Conservation (phyloP, 2,888 invertebrate species). For the Leptopilina drosophilae region DNA sequence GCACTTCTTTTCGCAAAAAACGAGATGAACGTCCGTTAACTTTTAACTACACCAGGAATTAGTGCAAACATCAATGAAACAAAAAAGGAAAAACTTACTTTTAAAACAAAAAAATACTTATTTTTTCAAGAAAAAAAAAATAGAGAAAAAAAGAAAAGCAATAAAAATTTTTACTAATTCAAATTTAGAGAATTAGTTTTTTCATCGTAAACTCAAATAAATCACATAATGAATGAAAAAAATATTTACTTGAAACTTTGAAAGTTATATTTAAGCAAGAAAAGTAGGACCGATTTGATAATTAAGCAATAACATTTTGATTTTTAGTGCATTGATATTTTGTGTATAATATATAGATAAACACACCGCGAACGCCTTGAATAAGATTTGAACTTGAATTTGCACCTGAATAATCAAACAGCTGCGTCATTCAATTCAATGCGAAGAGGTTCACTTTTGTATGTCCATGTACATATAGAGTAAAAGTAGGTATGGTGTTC, state of each 20-base stretch:
- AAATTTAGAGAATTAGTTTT: too few species aligned
- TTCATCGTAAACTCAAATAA: too few species aligned
- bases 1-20: background rate
- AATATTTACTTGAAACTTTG: too few species aligned
- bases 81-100: too few species aligned
- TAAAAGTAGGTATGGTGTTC: constrained; percentile 40
- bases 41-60: background rate
- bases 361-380: background rate
- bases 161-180: too few species aligned
- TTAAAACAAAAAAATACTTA: too few species aligned
- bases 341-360: background rate
- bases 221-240: too few species aligned
- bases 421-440: constrained; percentile 35
- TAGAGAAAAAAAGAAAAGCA: too few species aligned
- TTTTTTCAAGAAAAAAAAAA: too few species aligned
- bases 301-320: background rate
- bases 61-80: too few species aligned
- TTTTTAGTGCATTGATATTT: background rate
- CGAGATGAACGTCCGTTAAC: too few species aligned
- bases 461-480: background rate
- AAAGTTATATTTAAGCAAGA: too few species aligned
- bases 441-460: constrained; percentile 6
- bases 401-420: constrained; percentile 29
- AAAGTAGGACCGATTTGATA: background rate
- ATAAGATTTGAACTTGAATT: constrained; percentile 38